phyloP scores from a whole-genome alignment of 2,888 invertebrate species.

The Rotaria sp. region DNA sequence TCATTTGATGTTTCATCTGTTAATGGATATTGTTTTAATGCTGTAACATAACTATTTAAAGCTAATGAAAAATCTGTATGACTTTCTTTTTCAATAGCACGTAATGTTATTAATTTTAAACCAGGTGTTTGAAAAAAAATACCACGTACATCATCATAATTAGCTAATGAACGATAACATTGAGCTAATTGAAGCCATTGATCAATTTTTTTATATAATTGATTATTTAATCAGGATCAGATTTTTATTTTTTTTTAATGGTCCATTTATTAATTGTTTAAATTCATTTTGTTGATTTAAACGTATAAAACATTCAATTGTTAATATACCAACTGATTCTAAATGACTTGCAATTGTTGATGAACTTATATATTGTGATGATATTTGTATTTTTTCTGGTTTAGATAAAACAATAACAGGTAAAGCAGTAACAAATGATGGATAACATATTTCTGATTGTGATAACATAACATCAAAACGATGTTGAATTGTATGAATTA shows the following conservation, averaged over 20 bases:
- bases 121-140: constrained; percentile 35
- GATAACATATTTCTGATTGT: constrained; percentile 32
- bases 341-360: not conserved
- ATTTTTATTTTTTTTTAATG: not conserved
- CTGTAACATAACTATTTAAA: constrained; percentile 29
- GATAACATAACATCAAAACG: constrained; percentile 30
- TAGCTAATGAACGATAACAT: constrained; percentile 34
- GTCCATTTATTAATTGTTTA: not conserved
- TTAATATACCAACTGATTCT: not conserved
- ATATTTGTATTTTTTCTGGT: not conserved
- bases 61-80: constrained; percentile 32
- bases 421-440: constrained; percentile 36
- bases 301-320: not conserved
- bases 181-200: constrained; percentile 39
- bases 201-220: not conserved
- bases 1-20: not conserved
- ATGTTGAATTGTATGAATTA: not conserved
- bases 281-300: constrained; percentile 1
- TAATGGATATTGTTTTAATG: constrained; percentile 22
- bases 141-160: constrained; percentile 38
- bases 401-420: constrained; percentile 28
- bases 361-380: not conserved
- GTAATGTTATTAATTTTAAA: not conserved
- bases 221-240: not conserved
- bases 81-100: constrained; percentile 31